These are phyloP conservation scores for Nestor notabilis DNA, from an alignment of 2,113 vertebrate genomes.

Conservation along the genomic window DNA sequence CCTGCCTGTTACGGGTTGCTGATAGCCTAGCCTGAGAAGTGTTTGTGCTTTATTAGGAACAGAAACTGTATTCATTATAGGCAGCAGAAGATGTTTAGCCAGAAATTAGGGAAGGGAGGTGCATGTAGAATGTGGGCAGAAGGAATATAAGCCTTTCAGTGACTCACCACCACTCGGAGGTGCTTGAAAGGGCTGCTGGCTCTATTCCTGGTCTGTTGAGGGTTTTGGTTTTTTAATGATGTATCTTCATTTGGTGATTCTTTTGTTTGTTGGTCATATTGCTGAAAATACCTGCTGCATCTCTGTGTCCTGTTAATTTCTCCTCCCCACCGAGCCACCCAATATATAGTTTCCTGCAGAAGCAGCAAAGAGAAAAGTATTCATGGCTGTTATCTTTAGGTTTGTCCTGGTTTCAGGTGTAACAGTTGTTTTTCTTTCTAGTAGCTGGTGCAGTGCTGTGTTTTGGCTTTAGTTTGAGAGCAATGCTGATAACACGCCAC, in stretches of 20 bases:
- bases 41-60: constrained; percentile 17
- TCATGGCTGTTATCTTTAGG: neutral
- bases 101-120: neutral
- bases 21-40: constrained; percentile 22
- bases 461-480: neutral
- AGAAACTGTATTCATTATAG: neutral
- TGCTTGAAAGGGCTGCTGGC: neutral
- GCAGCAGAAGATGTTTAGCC: neutral
- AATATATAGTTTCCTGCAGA: neutral
- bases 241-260: neutral
- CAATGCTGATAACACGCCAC: neutral
- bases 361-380: neutral
- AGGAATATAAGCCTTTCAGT: neutral
- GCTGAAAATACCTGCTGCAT: neutral
- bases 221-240: neutral
- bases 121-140: neutral
- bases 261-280: neutral
- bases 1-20: constrained; percentile 33
- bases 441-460: neutral
- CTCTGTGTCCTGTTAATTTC: neutral
- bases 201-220: neutral
- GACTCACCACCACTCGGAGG: neutral
- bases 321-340: neutral
- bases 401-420: neutral
- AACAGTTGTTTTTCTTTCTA: neutral